Percentiles rank a stretch among this genome's conserved stretches.
Evolutionary conservation across 2,888 invertebrate genomes (phyloP).

Genomic region (Electrophaes corylata): DNA sequence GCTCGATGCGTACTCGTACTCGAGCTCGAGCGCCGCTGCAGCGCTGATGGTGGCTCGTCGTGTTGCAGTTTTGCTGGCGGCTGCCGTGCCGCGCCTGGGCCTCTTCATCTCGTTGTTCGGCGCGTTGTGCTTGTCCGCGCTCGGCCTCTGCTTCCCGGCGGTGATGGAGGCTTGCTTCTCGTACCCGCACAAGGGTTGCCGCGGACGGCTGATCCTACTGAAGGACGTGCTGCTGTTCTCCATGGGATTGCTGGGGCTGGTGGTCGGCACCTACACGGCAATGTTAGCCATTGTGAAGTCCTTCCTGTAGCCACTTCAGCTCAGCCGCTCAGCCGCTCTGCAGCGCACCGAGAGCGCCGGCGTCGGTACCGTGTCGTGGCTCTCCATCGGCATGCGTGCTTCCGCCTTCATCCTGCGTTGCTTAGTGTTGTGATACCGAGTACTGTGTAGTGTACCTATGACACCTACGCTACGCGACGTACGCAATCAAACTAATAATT

Average conservation of each 20-base stretch:
- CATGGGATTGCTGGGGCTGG: slow-evolving; percentile 86
- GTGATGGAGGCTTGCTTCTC: slow-evolving; percentile 75
- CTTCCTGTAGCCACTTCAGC: too few relatives aligned
- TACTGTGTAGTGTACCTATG: too few relatives aligned
- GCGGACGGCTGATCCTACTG: slow-evolving; percentile 45
- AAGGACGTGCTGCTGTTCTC: slow-evolving; percentile 84
- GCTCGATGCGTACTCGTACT: neutral
- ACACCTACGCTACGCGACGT: too few relatives aligned
- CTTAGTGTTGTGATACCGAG: too few relatives aligned
- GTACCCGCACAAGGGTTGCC: slow-evolving; percentile 84
- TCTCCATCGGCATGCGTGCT: neutral
- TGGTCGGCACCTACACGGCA: slow-evolving; percentile 88
- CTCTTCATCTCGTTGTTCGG: slow-evolving; percentile 92
- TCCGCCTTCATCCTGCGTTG: too few relatives aligned
- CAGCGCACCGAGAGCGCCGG: neutral
- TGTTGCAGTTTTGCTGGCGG: slow-evolving; percentile 88
- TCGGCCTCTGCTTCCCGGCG: slow-evolving; percentile 95
- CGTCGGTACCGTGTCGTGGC: neutral
- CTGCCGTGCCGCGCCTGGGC: slow-evolving; percentile 91
- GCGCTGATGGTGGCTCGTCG: slow-evolving; percentile 66
- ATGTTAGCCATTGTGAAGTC: slow-evolving; percentile 82
- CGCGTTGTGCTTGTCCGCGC: slow-evolving; percentile 93
- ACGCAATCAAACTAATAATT: too few relatives aligned
- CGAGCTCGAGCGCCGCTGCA: slow-evolving; percentile 82
- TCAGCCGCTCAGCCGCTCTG: slow-evolving; percentile 8